These are phyloP conservation scores for Xiphophorus couchianus DNA, from an alignment of 2,113 vertebrate species.

Conservation along the genomic window DNA sequence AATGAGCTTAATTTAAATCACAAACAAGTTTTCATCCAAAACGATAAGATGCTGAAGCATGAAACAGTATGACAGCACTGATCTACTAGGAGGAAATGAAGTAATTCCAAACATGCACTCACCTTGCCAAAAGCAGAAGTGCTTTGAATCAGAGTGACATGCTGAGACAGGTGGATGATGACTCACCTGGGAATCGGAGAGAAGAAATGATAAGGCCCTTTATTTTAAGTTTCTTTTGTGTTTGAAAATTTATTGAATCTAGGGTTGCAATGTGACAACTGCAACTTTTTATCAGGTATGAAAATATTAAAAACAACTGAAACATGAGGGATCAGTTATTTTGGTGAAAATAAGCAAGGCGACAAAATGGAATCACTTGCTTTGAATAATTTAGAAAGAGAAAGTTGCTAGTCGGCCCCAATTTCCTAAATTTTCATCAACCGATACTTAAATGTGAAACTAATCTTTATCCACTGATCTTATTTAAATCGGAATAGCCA, in stretches of 20 bases:
- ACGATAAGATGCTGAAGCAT: neutral
- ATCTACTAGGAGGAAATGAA: neutral
- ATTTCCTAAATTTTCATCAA: too few species aligned
- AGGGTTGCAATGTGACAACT: neutral
- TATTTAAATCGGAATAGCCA: too few species aligned
- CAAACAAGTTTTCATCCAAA: neutral
- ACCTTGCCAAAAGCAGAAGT: constrained; percentile 99
- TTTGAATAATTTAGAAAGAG: too few species aligned
- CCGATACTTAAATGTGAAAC: too few species aligned
- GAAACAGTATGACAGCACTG: neutral
- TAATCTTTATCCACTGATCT: too few species aligned
- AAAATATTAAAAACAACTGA: neutral
- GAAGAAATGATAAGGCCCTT: neutral
- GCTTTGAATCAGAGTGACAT: constrained; percentile 97
- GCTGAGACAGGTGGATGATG: constrained; percentile 98
- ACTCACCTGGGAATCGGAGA: constrained; percentile 85
- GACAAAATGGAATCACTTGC: too few species aligned
- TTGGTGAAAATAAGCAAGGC: neutral
- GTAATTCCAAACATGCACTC: constrained; percentile 20
- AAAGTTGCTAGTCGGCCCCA: too few species aligned
- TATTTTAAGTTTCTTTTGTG: neutral
- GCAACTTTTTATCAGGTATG: neutral
- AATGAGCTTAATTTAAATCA: neutral
- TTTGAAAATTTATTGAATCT: neutral
- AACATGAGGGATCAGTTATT: neutral